Evolutionary conservation across 1,140 invertebrate species (phyloP).

Genomic region (Apis florea): DNA sequence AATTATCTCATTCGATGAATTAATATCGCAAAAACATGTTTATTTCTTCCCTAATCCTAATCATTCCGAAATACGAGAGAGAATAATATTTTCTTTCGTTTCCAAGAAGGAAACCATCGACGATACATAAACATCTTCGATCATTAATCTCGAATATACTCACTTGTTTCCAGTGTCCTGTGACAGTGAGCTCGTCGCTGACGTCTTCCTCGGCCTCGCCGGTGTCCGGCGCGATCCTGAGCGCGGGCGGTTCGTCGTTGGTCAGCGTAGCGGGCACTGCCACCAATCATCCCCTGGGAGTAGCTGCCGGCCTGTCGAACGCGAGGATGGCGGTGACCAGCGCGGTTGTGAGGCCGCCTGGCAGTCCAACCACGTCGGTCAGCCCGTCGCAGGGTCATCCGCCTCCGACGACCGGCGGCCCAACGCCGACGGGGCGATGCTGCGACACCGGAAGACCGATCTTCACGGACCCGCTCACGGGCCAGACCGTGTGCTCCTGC

Average conservation of each 20-base stretch:
- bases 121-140: no score
- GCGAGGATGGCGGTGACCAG: constrained; percentile 80
- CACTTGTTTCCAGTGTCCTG: constrained; percentile 74
- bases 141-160: neutral
- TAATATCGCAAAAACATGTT: neutral
- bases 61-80: no score
- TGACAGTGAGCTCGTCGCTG: constrained; percentile 81
- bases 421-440: constrained; percentile 84
- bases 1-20: neutral
- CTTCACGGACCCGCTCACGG: constrained; percentile 94
- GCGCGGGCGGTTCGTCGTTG: constrained; percentile 76
- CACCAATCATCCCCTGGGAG: constrained; percentile 68
- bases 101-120: no score
- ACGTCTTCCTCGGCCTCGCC: constrained; percentile 83
- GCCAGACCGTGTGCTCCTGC: constrained; percentile 95
- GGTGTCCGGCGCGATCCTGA: constrained; percentile 76
- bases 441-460: constrained; percentile 95
- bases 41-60: no score
- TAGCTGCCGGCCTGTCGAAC: constrained; percentile 76
- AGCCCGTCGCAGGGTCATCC: constrained; percentile 79
- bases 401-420: constrained; percentile 81
- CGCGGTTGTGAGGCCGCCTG: constrained; percentile 75
- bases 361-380: constrained; percentile 76
- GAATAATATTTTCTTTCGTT: no score
- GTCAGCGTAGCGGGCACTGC: constrained; percentile 71